A percentile compares a stretch with the other conserved stretches of the same genome.
phyloP scores from a whole-genome alignment of 2,113 vertebrate genomes.

The Nycticryphes semicollaris region DNA sequence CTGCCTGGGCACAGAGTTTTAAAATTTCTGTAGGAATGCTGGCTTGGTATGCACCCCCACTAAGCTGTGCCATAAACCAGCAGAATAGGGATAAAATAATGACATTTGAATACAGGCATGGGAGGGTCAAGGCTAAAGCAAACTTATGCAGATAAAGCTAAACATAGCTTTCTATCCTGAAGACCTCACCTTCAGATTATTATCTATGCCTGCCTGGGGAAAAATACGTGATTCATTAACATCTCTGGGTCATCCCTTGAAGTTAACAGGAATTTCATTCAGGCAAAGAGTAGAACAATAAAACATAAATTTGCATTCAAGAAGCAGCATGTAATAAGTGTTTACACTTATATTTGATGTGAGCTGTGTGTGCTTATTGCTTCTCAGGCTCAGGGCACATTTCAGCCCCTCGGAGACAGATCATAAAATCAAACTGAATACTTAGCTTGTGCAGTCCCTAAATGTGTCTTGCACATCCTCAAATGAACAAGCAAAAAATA shows the following conservation, averaged over 20 bases:
- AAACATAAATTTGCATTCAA: constrained; percentile 25
- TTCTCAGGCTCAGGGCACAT: not conserved
- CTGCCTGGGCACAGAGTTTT: not conserved
- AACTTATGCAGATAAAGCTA: not conserved
- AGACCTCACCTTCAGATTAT: not conserved
- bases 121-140: not conserved
- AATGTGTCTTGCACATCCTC: not conserved
- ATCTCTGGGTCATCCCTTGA: not conserved
- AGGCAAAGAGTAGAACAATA: not conserved
- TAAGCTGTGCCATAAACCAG: not conserved
- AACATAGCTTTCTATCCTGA: not conserved
- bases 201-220: not conserved
- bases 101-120: not conserved
- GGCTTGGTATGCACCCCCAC: not conserved
- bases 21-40: not conserved
- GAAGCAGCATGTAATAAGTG: not conserved
- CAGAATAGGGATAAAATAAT: not conserved
- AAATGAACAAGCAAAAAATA: not conserved
- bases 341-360: constrained; percentile 34
- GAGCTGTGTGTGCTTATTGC: not conserved
- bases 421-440: constrained; percentile 10
- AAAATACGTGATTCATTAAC: not conserved
- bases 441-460: not conserved
- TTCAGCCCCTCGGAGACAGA: not conserved
- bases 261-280: not conserved